A percentile compares a stretch with the other conserved stretches of the same genome.
These are phyloP conservation scores for Psephotus haematonotus DNA, from an alignment of 2,113 vertebrate species.

Conservation along the genomic window DNA sequence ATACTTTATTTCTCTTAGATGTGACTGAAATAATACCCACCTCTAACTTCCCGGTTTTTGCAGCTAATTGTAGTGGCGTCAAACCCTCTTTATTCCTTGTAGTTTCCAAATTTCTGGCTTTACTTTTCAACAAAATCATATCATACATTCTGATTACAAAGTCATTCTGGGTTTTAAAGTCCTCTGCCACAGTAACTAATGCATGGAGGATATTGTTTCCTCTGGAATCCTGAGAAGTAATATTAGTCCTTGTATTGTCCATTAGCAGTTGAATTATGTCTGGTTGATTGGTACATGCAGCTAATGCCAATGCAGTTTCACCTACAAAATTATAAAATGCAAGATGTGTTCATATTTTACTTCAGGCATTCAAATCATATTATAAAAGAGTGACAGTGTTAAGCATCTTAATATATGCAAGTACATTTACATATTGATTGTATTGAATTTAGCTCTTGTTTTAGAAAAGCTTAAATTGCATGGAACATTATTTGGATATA, in stretches of 20 bases:
- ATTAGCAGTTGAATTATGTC: constrained; percentile 81
- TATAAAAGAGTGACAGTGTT: neutral
- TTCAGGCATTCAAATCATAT: neutral
- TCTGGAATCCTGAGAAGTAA: constrained; percentile 77
- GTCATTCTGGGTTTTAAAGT: constrained; percentile 78
- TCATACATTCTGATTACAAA: constrained; percentile 82
- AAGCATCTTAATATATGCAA: neutral
- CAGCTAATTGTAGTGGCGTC: constrained; percentile 78
- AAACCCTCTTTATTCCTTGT: constrained; percentile 74
- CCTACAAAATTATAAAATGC: constrained; percentile 38
- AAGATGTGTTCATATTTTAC: neutral
- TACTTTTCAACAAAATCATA: constrained; percentile 74
- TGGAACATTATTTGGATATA: neutral
- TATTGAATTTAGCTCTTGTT: neutral
- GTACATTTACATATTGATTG: neutral
- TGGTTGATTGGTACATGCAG: constrained; percentile 82
- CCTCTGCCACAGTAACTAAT: constrained; percentile 78
- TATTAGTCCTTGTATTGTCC: constrained; percentile 74
- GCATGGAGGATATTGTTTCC: constrained; percentile 83
- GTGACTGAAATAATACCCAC: constrained; percentile 36
- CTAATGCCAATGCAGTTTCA: constrained; percentile 79
- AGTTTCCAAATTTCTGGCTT: constrained; percentile 75
- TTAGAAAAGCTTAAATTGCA: neutral
- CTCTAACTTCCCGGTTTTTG: constrained; percentile 82
- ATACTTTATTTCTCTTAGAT: neutral